Percentiles rank a stretch among this genome's conserved stretches.
phyloP scores from a whole-genome alignment of 2,888 invertebrate species.

The Chymomyza fuscimana region DNA sequence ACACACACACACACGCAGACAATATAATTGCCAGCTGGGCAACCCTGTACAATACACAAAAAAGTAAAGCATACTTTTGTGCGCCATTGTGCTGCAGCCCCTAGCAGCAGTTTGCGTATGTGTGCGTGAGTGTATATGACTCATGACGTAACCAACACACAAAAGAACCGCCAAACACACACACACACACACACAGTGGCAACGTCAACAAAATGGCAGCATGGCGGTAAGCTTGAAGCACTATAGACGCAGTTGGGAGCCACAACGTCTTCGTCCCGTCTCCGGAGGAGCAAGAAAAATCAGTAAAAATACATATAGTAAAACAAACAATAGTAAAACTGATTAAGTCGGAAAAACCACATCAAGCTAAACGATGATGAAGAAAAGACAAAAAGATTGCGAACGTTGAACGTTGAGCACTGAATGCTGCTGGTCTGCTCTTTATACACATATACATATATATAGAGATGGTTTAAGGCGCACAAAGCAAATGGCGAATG shows the following conservation, averaged over 20 bases:
- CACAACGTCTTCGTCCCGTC: too few species aligned
- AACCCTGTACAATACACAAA: background rate
- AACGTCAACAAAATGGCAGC: background rate
- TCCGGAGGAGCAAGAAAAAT: background rate
- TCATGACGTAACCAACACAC: slow-evolving; percentile 3
- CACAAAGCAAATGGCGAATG: background rate
- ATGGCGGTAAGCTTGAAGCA: too few species aligned
- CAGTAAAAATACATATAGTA: slow-evolving; percentile 42
- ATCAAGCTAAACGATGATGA: slow-evolving; percentile 72
- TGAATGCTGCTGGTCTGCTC: background rate
- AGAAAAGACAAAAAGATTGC: slow-evolving; percentile 72
- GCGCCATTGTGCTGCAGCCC: slow-evolving; percentile 21
- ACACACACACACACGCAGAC: background rate
- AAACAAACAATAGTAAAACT: slow-evolving; percentile 74
- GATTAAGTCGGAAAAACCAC: slow-evolving; percentile 75
- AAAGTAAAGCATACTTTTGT: slow-evolving; percentile 44
- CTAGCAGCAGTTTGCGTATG: background rate
- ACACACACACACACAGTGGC: slow-evolving; percentile 2
- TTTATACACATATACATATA: slow-evolving; percentile 16
- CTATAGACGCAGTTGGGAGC: too few species aligned
- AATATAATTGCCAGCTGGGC: slow-evolving; percentile 49
- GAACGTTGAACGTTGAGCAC: slow-evolving; percentile 53
- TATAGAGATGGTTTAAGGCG: background rate
- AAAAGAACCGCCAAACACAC: background rate
- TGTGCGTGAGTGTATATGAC: background rate